These are phyloP conservation scores for Fulmarus glacialis DNA, from an alignment of 2,113 vertebrate genomes.

Conservation along the genomic window DNA sequence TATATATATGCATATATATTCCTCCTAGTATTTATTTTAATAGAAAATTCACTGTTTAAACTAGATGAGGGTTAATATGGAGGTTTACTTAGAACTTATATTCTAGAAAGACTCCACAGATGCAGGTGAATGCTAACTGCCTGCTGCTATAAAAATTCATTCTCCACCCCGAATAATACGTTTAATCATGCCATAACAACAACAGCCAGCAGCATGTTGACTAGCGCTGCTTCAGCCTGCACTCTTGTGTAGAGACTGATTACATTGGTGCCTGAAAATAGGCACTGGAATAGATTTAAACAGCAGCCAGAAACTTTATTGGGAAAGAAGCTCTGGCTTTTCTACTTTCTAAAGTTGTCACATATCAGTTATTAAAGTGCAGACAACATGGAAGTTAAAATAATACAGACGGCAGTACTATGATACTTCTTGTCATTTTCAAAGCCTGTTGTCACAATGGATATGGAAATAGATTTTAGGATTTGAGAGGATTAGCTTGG, in stretches of 20 bases:
- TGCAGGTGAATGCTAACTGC: not conserved
- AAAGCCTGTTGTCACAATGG: not conserved
- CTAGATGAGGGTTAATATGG: not conserved
- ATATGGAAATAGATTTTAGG: not conserved
- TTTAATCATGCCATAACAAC: not conserved
- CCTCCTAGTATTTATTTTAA: not conserved
- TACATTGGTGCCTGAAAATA: not conserved
- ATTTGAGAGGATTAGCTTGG: not conserved
- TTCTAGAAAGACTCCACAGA: not conserved
- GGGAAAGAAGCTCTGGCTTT: not conserved
- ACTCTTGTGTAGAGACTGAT: not conserved
- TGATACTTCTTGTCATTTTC: not conserved
- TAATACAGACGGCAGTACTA: not conserved
- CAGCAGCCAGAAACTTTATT: not conserved
- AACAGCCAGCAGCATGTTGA: not conserved
- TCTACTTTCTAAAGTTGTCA: not conserved
- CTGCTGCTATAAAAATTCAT: not conserved
- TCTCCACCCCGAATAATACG: not conserved
- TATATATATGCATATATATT: not conserved
- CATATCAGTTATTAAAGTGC: not conserved
- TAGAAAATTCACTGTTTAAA: not conserved
- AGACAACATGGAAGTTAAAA: not conserved
- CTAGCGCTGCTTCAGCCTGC: not conserved
- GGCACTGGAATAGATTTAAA: not conserved
- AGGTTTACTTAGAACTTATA: not conserved